Conservation (phyloP, 2,113 vertebrate species). For the Seriola rivoliana region DNA sequence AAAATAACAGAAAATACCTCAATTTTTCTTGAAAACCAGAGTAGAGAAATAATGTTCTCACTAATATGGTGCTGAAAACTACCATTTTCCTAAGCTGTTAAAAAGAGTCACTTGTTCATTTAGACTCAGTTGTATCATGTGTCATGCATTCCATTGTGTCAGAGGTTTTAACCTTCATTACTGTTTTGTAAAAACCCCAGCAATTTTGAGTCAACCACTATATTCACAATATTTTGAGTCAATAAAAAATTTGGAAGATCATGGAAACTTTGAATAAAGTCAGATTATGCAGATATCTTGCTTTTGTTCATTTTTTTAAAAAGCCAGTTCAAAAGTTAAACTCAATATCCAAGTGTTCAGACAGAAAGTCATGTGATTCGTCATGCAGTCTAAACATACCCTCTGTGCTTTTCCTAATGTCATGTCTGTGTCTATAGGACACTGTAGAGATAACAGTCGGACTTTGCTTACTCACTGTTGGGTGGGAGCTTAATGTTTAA, state of each 20-base stretch:
- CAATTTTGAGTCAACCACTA: neutral
- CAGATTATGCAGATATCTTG: neutral
- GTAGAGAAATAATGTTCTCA: constrained; percentile 21
- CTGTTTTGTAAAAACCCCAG: neutral
- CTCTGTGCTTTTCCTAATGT: neutral
- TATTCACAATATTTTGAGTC: no score
- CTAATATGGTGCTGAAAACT: constrained; percentile 39
- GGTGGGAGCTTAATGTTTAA: constrained; percentile 59
- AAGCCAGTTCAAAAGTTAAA: neutral
- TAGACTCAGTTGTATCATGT: neutral
- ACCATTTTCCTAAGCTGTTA: constrained; percentile 29
- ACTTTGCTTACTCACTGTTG: constrained; percentile 58
- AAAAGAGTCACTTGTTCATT: constrained; percentile 2
- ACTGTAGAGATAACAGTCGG: constrained; percentile 47
- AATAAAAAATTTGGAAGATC: neutral
- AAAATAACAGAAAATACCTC: constrained; percentile 59
- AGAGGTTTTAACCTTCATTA: neutral
- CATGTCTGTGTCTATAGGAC: constrained; percentile 21
- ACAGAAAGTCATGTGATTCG: neutral
- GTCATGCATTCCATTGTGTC: constrained; percentile 41
- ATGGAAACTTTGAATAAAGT: constrained; percentile 54
- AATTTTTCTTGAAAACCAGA: neutral
- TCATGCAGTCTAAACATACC: constrained; percentile 1
- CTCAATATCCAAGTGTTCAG: neutral
- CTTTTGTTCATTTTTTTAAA: neutral